Conservation (phyloP, 2,888 invertebrate genomes). For the Phaedon cochleariae region DNA sequence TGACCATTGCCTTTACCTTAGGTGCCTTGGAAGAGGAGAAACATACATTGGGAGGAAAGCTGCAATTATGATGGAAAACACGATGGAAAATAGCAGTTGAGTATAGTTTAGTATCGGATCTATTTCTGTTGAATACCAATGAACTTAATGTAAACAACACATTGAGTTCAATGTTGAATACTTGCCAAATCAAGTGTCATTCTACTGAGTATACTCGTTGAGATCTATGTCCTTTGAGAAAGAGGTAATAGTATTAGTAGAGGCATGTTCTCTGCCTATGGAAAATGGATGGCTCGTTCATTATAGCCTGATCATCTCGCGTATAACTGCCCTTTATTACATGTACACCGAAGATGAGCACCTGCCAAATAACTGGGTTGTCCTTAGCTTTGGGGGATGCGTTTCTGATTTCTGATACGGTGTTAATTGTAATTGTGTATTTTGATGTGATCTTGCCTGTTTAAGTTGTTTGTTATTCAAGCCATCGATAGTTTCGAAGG, state of each 20-base stretch:
- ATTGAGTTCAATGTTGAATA: too few relatives aligned
- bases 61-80: too few relatives aligned
- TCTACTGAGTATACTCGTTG: background rate
- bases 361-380: constrained; percentile 31
- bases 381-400: background rate
- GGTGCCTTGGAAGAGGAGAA: too few relatives aligned
- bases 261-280: too few relatives aligned
- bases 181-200: too few relatives aligned
- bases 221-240: background rate
- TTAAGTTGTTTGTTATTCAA: background rate
- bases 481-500: background rate
- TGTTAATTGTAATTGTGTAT: background rate
- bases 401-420: background rate
- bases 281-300: constrained; percentile 22
- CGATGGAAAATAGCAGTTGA: too few relatives aligned
- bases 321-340: constrained; percentile 29
- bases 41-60: too few relatives aligned
- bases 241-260: too few relatives aligned
- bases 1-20: too few relatives aligned
- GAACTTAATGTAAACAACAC: too few relatives aligned
- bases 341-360: constrained; percentile 6
- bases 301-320: constrained; percentile 30
- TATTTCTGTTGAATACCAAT: too few relatives aligned
- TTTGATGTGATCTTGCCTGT: background rate
- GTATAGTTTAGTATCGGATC: too few relatives aligned